These are phyloP conservation scores for Meleagris gallopavo DNA, from an alignment of 2,113 vertebrate genomes.

Conservation along the genomic window DNA sequence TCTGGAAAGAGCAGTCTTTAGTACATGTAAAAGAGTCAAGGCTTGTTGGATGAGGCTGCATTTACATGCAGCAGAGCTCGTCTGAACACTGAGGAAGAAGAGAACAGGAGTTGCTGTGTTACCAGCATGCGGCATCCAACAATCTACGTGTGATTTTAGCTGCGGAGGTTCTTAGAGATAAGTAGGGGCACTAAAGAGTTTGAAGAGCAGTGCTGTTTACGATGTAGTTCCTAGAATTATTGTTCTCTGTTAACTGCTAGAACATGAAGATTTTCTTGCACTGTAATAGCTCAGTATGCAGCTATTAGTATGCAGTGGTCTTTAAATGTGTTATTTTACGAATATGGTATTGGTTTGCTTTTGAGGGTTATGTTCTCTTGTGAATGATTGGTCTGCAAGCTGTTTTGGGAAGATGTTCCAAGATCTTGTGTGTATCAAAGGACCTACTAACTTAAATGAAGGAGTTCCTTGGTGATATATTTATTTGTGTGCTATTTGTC, in stretches of 20 bases:
- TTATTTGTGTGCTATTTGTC: not conserved
- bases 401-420: not conserved
- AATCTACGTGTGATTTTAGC: not conserved
- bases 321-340: fast-evolving
- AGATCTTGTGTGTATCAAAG: not conserved
- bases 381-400: not conserved
- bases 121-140: fast-evolving
- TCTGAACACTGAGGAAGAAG: not conserved
- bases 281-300: not conserved
- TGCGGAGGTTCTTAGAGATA: not conserved
- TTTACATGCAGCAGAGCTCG: not conserved
- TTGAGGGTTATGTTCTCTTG: not conserved
- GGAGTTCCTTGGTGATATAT: not conserved
- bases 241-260: not conserved
- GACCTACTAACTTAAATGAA: not conserved
- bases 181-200: not conserved
- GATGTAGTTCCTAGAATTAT: not conserved
- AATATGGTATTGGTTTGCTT: not conserved
- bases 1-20: not conserved
- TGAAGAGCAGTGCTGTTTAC: not conserved
- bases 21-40: not conserved
- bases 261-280: not conserved
- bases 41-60: not conserved
- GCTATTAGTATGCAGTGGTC: not conserved
- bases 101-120: not conserved